Percentiles rank a stretch among this genome's conserved stretches.
These are phyloP conservation scores for Encarsia formosa DNA, from an alignment of 2,888 invertebrate genomes.

Conservation along the genomic window DNA sequence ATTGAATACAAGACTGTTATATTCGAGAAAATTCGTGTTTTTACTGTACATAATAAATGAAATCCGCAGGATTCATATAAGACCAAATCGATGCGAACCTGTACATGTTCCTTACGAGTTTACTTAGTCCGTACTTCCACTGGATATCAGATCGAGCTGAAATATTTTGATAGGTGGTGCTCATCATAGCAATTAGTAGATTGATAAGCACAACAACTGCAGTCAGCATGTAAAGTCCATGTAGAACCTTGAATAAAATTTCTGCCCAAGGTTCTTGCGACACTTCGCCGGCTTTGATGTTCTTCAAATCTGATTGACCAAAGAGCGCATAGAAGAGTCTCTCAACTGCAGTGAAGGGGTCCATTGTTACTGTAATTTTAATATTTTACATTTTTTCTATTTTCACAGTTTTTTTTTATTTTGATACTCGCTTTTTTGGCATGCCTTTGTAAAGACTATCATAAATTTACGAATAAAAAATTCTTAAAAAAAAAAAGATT, in stretches of 20 bases:
- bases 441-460: too few relatives aligned
- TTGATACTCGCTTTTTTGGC: too few relatives aligned
- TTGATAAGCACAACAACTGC: slow-evolving; percentile 98
- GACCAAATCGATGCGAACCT: too few relatives aligned
- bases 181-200: slow-evolving; percentile 99
- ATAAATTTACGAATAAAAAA: too few relatives aligned
- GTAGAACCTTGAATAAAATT: slow-evolving; percentile 81
- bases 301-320: slow-evolving; percentile 83
- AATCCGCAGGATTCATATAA: too few relatives aligned
- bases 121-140: slow-evolving; percentile 99
- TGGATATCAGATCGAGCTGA: slow-evolving; percentile 99
- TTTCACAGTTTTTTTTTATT: too few relatives aligned
- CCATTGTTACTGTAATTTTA: slow-evolving; percentile 75
- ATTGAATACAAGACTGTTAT: too few relatives aligned
- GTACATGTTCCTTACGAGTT: slow-evolving; percentile 98
- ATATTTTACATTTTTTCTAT: too few relatives aligned
- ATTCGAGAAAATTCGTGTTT: too few relatives aligned
- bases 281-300: slow-evolving; percentile 69
- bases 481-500: too few relatives aligned
- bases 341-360: slow-evolving; percentile 90
- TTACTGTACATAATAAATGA: too few relatives aligned
- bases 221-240: slow-evolving; percentile 96
- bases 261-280: slow-evolving; percentile 83
- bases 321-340: slow-evolving; percentile 98
- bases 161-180: slow-evolving; percentile 98